Evolutionary conservation across 2,888 invertebrate genomes (phyloP).

Genomic region (Piscicola geometra): DNA sequence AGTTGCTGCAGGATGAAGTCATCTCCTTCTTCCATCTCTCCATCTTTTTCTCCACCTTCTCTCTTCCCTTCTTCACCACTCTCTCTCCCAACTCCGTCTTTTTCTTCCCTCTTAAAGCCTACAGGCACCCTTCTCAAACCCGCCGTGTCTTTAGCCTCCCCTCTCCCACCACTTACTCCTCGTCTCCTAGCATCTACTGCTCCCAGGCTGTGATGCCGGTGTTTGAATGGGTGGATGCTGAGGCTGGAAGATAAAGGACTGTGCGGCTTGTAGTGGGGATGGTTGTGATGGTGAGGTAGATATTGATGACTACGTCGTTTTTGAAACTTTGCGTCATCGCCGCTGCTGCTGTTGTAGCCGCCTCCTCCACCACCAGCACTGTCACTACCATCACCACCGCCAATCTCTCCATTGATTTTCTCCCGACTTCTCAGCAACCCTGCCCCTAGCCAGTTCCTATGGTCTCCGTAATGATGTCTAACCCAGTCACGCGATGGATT

Average conservation of each 20-base stretch:
- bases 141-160: no score
- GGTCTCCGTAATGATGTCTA: no score
- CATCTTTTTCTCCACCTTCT: neutral
- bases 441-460: no score
- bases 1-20: slow-evolving; percentile 17
- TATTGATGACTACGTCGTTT: slow-evolving; percentile 10
- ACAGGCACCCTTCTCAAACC: neutral
- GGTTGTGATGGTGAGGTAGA: neutral
- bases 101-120: no score
- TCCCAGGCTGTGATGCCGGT: slow-evolving; percentile 18
- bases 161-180: no score
- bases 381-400: no score
- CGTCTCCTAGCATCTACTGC: neutral
- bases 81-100: neutral
- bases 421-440: no score
- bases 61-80: neutral
- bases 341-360: neutral
- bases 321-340: neutral
- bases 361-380: no score
- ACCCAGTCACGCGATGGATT: no score
- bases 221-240: slow-evolving; percentile 10
- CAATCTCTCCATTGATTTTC: no score
- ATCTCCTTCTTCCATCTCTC: neutral
- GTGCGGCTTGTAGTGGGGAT: slow-evolving; percentile 6
- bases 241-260: neutral